Percentiles rank a stretch among this genome's conserved stretches.
These are phyloP conservation scores for Acanthochromis polyacanthus DNA, from an alignment of 2,113 vertebrate species.

Conservation along the genomic window DNA sequence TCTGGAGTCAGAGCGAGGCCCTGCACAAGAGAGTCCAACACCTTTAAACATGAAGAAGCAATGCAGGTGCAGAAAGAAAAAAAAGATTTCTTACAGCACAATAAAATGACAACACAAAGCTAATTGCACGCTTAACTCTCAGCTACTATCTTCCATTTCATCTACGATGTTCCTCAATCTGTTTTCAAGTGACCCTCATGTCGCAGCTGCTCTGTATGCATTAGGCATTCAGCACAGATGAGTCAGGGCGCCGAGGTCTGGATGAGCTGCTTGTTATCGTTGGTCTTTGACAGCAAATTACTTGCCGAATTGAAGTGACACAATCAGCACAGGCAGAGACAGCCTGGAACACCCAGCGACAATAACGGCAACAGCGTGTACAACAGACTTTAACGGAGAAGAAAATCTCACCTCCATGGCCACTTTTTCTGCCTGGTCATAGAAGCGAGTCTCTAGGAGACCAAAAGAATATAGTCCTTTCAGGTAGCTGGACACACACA, in stretches of 20 bases:
- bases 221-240: background rate
- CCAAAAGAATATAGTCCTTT: slow-evolving; percentile 95
- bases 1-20: slow-evolving; percentile 85
- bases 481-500: slow-evolving; percentile 85
- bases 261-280: slow-evolving; percentile 28
- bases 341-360: background rate
- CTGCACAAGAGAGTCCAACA: slow-evolving; percentile 70
- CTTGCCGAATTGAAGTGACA: background rate
- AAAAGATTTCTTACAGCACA: background rate
- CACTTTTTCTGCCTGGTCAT: slow-evolving; percentile 90
- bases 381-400: background rate
- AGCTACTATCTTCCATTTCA: slow-evolving; percentile 3
- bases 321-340: slow-evolving; percentile 3
- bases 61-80: background rate
- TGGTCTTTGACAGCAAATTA: slow-evolving; percentile 26
- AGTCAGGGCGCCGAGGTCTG: background rate
- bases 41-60: background rate
- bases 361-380: background rate
- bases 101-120: slow-evolving; percentile 2
- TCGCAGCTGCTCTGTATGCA: slow-evolving; percentile 25
- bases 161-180: slow-evolving; percentile 2
- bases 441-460: slow-evolving; percentile 91
- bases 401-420: slow-evolving; percentile 89
- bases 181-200: slow-evolving; percentile 8
- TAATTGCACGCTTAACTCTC: slow-evolving; percentile 1